Base-by-base conservation (phyloP, 2,797 vertebrate genomes). In the Todus mexicanus region DNA sequence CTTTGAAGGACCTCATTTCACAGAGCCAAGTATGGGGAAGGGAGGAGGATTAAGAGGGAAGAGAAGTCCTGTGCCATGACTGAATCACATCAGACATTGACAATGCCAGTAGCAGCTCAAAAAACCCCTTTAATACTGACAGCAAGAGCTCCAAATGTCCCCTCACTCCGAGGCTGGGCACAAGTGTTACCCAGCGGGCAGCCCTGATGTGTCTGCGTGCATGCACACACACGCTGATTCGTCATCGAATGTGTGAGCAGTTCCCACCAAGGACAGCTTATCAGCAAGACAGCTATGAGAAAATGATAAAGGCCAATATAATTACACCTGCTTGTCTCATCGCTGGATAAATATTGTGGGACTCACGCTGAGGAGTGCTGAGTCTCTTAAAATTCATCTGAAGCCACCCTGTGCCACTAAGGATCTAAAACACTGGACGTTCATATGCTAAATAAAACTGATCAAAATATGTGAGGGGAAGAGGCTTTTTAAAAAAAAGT, bases 151-250 rank as follows among this genome's bases (percentile, higher is more conserved):
- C 4, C 0, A 3, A 71, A 8, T 42, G 4, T 5, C 31, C 6
- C 11, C 20, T 70, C 3, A 6, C 33, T 66, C 7, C 4, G 4
- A 50, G 33, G 21, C 45, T 60, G 83, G 11, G 31, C 60, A 15
- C 42, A 25, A 25, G 5, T 2, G 3, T 18, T 10, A 6, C 15
- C 15, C 40, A 42, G 80, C 1, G 7, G 64, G 71, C 57, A 87
- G 61, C 69, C 38, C 38, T 18, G 59, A 25, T 37, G 51, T 31
- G 43, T 66, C 12, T 40, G 29, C 3, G 2, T 17, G 15, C 33
- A 2, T 9, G 1, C 21, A 7, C 9, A 5, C 15, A 57, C 12
- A 2, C 0, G 0, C 26, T 0, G 3, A 17, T 15, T 64, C 2
- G 6, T 87, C 71, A 51, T 43, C 1, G 0, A 59, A 25, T 23